These are phyloP conservation scores for Platycnemis pennipes DNA, from an alignment of 2,888 invertebrate species.

Conservation along the genomic window DNA sequence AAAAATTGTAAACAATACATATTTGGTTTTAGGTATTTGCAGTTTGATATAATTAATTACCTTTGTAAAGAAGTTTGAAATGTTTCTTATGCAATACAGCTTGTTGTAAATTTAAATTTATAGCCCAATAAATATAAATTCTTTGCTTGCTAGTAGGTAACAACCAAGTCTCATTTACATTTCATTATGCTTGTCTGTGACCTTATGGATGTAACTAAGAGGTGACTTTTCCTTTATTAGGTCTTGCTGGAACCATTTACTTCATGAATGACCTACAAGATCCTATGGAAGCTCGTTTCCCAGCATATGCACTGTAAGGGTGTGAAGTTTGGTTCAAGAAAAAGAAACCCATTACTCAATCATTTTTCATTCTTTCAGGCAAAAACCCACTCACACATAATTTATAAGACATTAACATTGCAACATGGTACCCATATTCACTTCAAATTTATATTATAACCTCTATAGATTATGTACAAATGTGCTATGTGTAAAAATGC, in stretches of 20 bases:
- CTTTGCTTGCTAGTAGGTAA: no score
- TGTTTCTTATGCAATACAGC: no score
- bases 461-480: constrained; percentile 64
- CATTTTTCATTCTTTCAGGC: constrained; percentile 60
- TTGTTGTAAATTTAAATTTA: no score
- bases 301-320: constrained; percentile 83
- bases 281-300: constrained; percentile 86
- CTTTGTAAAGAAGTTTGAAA: no score
- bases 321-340: constrained; percentile 21
- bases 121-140: no score
- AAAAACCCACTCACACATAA: constrained; percentile 67
- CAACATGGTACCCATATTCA: constrained; percentile 59
- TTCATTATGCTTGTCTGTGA: no score
- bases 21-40: no score
- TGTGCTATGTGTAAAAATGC: constrained; percentile 67
- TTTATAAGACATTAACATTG: constrained; percentile 67
- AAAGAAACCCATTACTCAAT: constrained; percentile 58
- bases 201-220: not conserved
- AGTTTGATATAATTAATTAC: no score
- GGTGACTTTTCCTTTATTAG: constrained; percentile 74
- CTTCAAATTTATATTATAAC: constrained; percentile 62
- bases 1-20: no score
- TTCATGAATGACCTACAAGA: constrained; percentile 86
- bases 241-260: constrained; percentile 88
- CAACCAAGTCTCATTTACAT: no score